Evolutionary conservation across 2,888 invertebrate genomes (phyloP), one percentile per base, ranked within the genome.

Genomic region (Epinotia nisella): DNA sequence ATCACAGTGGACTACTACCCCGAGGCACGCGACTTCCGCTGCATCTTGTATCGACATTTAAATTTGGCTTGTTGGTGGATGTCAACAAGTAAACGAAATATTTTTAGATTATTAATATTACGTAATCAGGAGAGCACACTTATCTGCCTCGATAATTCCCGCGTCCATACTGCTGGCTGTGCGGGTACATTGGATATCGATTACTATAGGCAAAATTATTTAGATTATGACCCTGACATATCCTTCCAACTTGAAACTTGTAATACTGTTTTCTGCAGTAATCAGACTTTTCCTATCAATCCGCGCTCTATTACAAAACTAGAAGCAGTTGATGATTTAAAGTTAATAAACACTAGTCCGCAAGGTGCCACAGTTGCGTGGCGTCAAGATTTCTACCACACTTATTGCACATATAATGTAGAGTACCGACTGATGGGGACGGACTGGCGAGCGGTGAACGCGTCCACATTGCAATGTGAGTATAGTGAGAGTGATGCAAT

Each of bases 191-290:
- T 56, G 4, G 7, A 29, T 29, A 7, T 7, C 0, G 29, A 29
- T 1, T 29, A n/a, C n/a, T n/a, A n/a, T n/a, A n/a, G 1, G 3
- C 0, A 2, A 56, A 15, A 3, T 4, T 1, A 56, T 1, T 1
- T 15, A 15, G 0, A 0, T 2, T 3, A 4, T 1, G 1, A 45
- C 13, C 1, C 0, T 45, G 0, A 3, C 2, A 15, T 13, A 15
- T 21, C 4, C 11, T 29, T 56, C 3, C 15, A 19, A 24, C 24
- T 56, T 1, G 24, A 10, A 15, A 56, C 21, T 56, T 56, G 56
- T 7, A 10, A 24, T 29, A 0, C 15, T 4, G 0, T 4, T 3
- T 56, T 24, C 13, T 56, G 56, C 17, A 24, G 13, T 24, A 56
- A 56, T 56, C 21, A 56, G 13, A 24, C 56, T 24, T 56, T 56